Evolutionary conservation across 1,140 invertebrate genomes (phyloP), one percentile per base, ranked within the genome.

Genomic region (Saccostrea glomerata): DNA sequence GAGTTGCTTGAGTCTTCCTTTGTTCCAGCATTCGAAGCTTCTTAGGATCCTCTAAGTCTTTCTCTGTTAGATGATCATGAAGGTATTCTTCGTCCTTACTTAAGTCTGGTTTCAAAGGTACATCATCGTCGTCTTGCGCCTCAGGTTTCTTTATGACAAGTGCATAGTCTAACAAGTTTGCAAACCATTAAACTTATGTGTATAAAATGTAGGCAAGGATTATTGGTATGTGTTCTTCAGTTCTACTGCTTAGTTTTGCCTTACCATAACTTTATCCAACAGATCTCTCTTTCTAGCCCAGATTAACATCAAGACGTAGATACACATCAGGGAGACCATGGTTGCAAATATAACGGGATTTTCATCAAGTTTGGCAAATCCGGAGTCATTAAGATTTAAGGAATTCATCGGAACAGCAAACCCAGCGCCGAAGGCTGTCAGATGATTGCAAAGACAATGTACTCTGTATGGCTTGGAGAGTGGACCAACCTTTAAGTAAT

Each of bases 281-380:
- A 93, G 94, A 89, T 96, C 95, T 90, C 94, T 92, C 47, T 91
- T 90, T 13, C 95, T 91, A 0, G 95, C 95, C 94, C 95, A 96
- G 23, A 96, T 93, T 0, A 95, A 88, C 12, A 95, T 86, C 1
- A 94, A 84, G 20, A 95, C 54, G 88, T 95, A 96, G 4, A 95
- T 83, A 30, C 91, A 90, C 86, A 95, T 89, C 13, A 95, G 93
- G 15, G 95, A 92, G 40, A 96, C 94, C 85, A 96, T 95, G 0
- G 95, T 95, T 17, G 87, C 87, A 89, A 92, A 93, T 47, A 93
- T 90, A 17, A 91, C 86, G 13, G 92, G 92, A 60, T 93, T 93
- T 13, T 91, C 88, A 83, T 92, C 90, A 11, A 92, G 85, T 20
- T 92, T 90, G 7, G 58, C 88, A 58, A 92, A 92, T 3, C 89